These are phyloP conservation scores for Ophiothrix spiculata DNA, from an alignment of 35 echinoderm and acorn worm genomes.

Conservation along the genomic window DNA sequence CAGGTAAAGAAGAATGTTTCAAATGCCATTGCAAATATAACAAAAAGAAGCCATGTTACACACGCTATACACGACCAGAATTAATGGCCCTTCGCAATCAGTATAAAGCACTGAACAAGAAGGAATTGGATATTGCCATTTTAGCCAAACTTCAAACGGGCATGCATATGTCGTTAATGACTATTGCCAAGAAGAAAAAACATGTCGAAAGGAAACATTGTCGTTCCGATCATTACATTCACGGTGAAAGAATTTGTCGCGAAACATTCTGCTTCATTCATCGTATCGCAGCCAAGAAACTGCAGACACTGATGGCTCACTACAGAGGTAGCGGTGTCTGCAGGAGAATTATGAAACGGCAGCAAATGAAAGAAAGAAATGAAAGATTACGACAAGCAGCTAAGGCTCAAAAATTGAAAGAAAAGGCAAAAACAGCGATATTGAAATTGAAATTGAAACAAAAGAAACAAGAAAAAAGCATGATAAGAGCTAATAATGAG, in stretches of 20 bases:
- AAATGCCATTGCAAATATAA: neutral
- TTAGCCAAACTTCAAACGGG: neutral
- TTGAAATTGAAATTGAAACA: no score
- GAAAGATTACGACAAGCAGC: no score
- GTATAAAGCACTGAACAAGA: constrained; percentile 6
- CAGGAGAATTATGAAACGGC: neutral
- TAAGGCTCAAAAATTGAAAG: no score
- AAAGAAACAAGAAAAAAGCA: no score
- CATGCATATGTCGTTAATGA: neutral
- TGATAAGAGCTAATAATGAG: no score
- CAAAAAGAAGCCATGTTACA: neutral
- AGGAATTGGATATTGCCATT: neutral
- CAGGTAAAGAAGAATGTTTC: neutral
- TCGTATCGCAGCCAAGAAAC: neutral
- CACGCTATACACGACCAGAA: neutral
- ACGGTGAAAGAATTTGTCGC: neutral
- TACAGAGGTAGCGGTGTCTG: neutral
- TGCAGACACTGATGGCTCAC: neutral
- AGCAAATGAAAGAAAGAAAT: neutral
- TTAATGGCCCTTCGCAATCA: neutral
- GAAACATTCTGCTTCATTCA: constrained; percentile 1
- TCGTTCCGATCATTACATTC: neutral
- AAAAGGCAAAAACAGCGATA: no score
- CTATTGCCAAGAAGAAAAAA: neutral
- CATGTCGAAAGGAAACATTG: neutral